Evolutionary conservation across 2,113 vertebrate genomes (phyloP).

Genomic region (Picathartes gymnocephalus): DNA sequence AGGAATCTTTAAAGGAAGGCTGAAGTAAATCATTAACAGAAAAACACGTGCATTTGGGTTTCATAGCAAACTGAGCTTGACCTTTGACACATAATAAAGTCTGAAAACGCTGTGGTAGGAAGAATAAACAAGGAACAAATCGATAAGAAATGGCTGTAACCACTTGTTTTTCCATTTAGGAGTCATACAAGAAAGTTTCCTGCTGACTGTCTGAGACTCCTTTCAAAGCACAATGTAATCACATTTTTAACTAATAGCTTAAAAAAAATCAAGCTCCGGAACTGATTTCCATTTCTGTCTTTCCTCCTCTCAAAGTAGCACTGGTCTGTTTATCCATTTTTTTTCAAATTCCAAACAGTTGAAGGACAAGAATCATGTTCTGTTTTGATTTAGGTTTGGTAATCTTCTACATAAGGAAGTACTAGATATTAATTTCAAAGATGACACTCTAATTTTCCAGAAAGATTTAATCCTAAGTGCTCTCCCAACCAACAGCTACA

Average conservation of each 20-base stretch:
- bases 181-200: constrained; percentile 42
- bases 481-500: not conserved
- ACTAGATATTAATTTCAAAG: not conserved
- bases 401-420: not conserved
- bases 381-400: not conserved
- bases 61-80: constrained; percentile 60
- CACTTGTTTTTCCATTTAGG: constrained; percentile 52
- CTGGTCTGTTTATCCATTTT: not conserved
- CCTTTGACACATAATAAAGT: constrained; percentile 67
- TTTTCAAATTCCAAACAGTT: not conserved
- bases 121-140: constrained; percentile 61
- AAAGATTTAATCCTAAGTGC: not conserved
- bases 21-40: constrained; percentile 61
- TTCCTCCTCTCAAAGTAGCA: not conserved
- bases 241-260: not conserved
- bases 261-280: not conserved
- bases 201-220: not conserved
- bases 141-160: constrained; percentile 53
- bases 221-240: not conserved
- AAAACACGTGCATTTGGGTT: constrained; percentile 49
- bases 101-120: constrained; percentile 59
- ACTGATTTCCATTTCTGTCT: not conserved
- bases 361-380: not conserved
- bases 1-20: constrained; percentile 24
- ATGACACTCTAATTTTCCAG: not conserved